These are phyloP conservation scores for Salmo trutta DNA, from an alignment of 2,797 vertebrate species.

Conservation along the genomic window DNA sequence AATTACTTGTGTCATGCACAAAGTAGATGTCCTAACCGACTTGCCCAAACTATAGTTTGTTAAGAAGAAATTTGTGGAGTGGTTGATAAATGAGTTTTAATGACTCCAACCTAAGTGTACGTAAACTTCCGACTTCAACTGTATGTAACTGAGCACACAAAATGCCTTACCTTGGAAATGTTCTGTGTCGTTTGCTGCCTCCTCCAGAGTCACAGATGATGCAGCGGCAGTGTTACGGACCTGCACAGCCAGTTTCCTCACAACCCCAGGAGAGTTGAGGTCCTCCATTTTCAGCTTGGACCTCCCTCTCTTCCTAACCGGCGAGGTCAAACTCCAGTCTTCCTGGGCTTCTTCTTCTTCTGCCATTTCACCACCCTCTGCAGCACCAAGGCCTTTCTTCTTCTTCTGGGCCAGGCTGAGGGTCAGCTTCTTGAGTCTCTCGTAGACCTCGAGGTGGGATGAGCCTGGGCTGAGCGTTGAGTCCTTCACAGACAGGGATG, in stretches of 20 bases:
- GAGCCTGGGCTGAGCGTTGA: constrained; percentile 70
- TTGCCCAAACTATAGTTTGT: too few species aligned
- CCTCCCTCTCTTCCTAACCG: constrained; percentile 56
- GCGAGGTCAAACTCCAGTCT: constrained; percentile 19
- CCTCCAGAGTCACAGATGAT: neutral
- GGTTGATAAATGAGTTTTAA: too few species aligned
- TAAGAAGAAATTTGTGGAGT: too few species aligned
- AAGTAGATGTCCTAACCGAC: too few species aligned
- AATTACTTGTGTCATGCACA: too few species aligned
- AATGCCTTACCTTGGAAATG: constrained; percentile 45
- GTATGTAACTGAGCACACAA: neutral
- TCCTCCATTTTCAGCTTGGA: constrained; percentile 79
- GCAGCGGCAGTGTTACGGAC: constrained; percentile 43
- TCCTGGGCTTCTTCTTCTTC: neutral
- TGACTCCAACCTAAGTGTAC: too few species aligned
- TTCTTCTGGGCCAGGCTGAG: constrained; percentile 71
- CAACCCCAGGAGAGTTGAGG: constrained; percentile 74
- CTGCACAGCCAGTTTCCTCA: constrained; percentile 77
- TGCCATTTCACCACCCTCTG: constrained; percentile 22
- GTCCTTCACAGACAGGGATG: constrained; percentile 42
- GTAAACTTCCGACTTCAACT: too few species aligned
- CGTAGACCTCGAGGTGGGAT: constrained; percentile 84
- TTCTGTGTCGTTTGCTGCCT: constrained; percentile 31
- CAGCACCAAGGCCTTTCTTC: constrained; percentile 52
- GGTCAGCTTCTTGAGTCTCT: constrained; percentile 80